phyloP scores from a whole-genome alignment of 2,888 invertebrate genomes.

The Subacronicta megacephala region DNA sequence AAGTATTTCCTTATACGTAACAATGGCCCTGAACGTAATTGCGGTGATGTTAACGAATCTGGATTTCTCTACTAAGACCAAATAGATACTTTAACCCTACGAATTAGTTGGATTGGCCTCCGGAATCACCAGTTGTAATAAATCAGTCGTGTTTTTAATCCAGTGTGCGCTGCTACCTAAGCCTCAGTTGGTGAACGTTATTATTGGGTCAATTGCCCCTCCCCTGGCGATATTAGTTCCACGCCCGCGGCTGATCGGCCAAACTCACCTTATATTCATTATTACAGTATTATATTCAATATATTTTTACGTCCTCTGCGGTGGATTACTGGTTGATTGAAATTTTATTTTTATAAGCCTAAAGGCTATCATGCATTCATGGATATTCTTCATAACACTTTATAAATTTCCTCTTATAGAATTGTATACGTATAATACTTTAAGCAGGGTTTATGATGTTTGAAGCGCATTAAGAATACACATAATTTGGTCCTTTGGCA shows the following conservation, averaged over 20 bases:
- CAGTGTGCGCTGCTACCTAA: constrained; percentile 50
- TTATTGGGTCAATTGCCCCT: constrained; percentile 78
- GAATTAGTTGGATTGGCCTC: background rate
- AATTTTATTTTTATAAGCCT: constrained; percentile 54
- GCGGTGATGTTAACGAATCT: no score
- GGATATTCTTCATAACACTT: background rate
- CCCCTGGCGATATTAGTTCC: constrained; percentile 62
- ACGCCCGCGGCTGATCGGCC: constrained; percentile 53
- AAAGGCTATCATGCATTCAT: no score
- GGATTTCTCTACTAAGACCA: no score
- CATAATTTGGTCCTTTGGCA: no score
- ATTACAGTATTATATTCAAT: constrained; percentile 60
- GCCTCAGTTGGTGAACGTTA: constrained; percentile 67
- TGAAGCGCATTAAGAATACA: no score
- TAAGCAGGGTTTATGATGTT: no score
- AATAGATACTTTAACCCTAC: no score
- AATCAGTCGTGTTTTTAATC: background rate
- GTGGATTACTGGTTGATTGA: constrained; percentile 48
- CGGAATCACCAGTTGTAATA: background rate
- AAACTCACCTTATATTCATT: constrained; percentile 58
- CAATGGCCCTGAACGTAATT: no score
- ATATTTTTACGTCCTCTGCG: constrained; percentile 50
- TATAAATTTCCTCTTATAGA: no score
- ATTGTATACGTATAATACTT: no score
- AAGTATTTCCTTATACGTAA: no score